Conservation (phyloP, 2,797 vertebrate genomes). For the Chromobotia macracanthus region DNA sequence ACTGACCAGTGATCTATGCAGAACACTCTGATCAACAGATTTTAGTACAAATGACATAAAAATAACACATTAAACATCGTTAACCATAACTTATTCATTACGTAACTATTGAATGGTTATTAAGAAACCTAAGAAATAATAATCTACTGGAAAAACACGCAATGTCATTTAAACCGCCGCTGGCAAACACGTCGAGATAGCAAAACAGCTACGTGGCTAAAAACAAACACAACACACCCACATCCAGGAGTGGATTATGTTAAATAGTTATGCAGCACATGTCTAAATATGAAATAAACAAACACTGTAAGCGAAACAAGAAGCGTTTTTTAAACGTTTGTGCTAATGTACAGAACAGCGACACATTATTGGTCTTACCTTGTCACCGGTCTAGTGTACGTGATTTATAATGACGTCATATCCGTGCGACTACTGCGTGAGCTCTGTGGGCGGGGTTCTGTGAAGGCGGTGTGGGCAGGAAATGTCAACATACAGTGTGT, state of each 20-base stretch:
- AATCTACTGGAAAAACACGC: neutral
- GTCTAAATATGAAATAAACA: neutral
- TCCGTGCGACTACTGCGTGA: neutral
- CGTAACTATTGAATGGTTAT: no score
- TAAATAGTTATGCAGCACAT: neutral
- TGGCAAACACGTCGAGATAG: constrained; percentile 13
- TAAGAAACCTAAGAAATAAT: no score
- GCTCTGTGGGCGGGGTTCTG: constrained; percentile 4
- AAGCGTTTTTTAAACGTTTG: neutral
- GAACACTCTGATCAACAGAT: no score
- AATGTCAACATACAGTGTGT: no score
- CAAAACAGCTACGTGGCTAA: constrained; percentile 33
- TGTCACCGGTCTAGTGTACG: neutral
- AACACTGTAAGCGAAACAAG: neutral
- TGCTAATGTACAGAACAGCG: neutral
- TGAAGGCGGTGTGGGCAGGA: no score
- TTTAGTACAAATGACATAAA: no score
- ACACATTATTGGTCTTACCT: neutral
- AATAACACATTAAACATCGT: no score
- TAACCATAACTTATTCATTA: no score
- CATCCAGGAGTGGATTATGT: no score
- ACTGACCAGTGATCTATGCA: no score
- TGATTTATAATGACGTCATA: constrained; percentile 15
- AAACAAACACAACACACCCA: constrained; percentile 15
- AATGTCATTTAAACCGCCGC: neutral